These are phyloP conservation scores for Bruchidius siliquastri DNA, from an alignment of 2,888 invertebrate genomes.

Conservation along the genomic window DNA sequence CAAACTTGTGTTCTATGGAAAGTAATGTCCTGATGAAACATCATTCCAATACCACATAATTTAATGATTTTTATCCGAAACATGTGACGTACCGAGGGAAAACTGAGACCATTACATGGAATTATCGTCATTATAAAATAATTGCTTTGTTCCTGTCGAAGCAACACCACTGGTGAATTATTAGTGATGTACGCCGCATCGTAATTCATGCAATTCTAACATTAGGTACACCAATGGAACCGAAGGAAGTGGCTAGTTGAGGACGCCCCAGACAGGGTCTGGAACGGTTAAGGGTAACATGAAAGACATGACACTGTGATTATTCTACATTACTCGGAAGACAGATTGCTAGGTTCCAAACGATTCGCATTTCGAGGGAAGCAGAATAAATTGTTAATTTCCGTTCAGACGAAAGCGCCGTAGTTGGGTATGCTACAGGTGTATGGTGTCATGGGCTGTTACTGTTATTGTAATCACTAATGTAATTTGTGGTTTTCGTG, in stretches of 20 bases:
- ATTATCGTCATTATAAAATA: too few species aligned
- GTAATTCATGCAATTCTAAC: neutral
- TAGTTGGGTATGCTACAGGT: too few species aligned
- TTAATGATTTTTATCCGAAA: too few species aligned
- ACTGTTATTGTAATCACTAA: too few species aligned
- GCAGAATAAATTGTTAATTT: neutral
- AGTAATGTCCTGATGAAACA: too few species aligned
- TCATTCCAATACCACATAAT: too few species aligned
- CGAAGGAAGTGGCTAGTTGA: neutral
- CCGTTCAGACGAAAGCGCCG: too few species aligned
- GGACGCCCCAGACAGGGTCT: neutral
- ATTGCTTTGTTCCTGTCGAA: neutral
- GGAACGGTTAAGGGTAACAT: neutral
- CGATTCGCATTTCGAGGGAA: neutral
- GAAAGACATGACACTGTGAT: neutral
- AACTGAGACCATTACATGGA: too few species aligned
- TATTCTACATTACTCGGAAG: neutral
- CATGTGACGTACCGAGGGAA: too few species aligned
- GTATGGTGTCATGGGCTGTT: too few species aligned
- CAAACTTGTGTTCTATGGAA: too few species aligned
- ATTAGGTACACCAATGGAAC: neutral
- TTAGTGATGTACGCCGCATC: neutral
- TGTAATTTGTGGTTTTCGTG: too few species aligned
- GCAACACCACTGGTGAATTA: neutral
- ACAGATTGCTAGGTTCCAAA: neutral